A percentile compares a stretch with the other conserved stretches of the same genome.
phyloP scores from a whole-genome alignment of 2,888 invertebrate genomes.

The Epistrophe grossulariae region DNA sequence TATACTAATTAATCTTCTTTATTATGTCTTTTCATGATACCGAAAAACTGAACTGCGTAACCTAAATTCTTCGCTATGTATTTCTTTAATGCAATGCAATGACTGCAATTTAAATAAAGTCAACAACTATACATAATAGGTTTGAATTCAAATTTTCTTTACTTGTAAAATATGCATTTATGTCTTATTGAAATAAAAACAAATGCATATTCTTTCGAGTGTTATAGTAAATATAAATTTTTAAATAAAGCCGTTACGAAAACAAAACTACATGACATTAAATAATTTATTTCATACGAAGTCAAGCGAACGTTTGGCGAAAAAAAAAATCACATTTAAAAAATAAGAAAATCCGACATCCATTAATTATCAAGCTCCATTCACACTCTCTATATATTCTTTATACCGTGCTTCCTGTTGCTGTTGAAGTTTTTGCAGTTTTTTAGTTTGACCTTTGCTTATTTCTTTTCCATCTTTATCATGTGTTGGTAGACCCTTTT shows the following conservation, averaged over 20 bases:
- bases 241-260: slow-evolving; percentile 19
- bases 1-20: too few relatives aligned
- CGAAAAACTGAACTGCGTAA: too few relatives aligned
- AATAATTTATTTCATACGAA: slow-evolving; percentile 26
- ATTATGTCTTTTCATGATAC: too few relatives aligned
- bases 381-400: slow-evolving; percentile 87
- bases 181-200: too few relatives aligned
- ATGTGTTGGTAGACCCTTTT: slow-evolving; percentile 97
- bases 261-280: slow-evolving; percentile 2
- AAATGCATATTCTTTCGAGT: too few relatives aligned
- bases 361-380: slow-evolving; percentile 74
- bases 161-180: too few relatives aligned
- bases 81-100: too few relatives aligned
- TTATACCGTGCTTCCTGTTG: slow-evolving; percentile 95
- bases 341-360: neutral
- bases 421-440: slow-evolving; percentile 94
- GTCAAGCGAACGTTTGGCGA: slow-evolving; percentile 16
- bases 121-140: too few relatives aligned
- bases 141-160: too few relatives aligned
- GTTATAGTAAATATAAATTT: slow-evolving; percentile 1
- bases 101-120: too few relatives aligned
- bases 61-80: too few relatives aligned
- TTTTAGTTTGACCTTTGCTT: slow-evolving; percentile 95
- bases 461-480: slow-evolving; percentile 95
- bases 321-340: neutral